These are phyloP conservation scores for Ataeniobius toweri DNA, from an alignment of 2,797 vertebrate genomes.

Conservation along the genomic window DNA sequence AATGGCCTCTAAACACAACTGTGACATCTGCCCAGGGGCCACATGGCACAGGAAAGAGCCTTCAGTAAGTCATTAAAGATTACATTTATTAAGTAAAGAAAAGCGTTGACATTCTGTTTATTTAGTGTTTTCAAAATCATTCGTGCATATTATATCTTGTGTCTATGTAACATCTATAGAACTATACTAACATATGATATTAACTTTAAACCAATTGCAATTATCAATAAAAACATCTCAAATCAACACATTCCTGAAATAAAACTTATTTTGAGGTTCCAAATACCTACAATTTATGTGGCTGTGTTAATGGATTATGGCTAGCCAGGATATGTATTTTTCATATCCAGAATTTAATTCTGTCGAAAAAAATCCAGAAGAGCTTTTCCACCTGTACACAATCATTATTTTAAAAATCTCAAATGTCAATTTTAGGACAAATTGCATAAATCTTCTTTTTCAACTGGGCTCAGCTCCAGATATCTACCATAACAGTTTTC, in stretches of 20 bases:
- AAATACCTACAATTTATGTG: neutral
- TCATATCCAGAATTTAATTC: neutral
- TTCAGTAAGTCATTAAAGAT: conserved; percentile 24
- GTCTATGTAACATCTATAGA: neutral
- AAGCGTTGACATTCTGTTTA: neutral
- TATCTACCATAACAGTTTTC: neutral
- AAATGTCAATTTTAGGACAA: neutral
- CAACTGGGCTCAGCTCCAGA: neutral
- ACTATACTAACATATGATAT: neutral
- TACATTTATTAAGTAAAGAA: conserved; percentile 19
- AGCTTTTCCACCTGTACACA: neutral
- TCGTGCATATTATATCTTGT: neutral
- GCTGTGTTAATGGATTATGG: neutral
- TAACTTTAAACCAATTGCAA: neutral
- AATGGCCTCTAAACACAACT: conserved; percentile 2
- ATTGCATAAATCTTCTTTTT: neutral
- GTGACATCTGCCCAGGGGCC: conserved; percentile 20
- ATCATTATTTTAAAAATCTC: neutral
- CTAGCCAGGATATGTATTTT: neutral
- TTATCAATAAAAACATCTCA: neutral
- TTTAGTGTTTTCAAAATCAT: neutral
- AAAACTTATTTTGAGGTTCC: neutral
- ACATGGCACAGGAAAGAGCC: neutral
- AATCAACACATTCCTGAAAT: too few relatives aligned
- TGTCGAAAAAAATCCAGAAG: neutral